Base-by-base conservation (phyloP, 1,140 invertebrate species). In the Atopsyche davidsoni region DNA sequence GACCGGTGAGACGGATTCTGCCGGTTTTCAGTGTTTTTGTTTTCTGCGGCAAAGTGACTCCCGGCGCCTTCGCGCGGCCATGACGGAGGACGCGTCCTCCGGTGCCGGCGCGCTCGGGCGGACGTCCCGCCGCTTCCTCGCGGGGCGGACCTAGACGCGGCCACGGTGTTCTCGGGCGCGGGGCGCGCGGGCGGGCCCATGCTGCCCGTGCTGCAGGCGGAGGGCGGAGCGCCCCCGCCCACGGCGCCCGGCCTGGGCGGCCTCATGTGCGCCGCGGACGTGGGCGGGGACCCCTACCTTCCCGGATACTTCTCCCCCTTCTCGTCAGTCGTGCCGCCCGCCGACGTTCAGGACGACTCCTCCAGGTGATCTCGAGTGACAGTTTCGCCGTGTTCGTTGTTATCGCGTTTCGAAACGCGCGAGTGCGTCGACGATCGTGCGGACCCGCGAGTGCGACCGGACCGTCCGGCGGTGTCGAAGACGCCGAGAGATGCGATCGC, bases 211-310 rank as follows among this genome's bases (percentile, higher is more conserved):
- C 28, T 39, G 36, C 42, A 46, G 47, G 47, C 41, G 14, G 53
- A 46, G 42, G 46, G 23, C 22, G 46, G 28, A 11, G 40, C 44
- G 4, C 22, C 46, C 24, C 38, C 39, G 40, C 21, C 43, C 19
- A 32, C 44, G 4, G 31, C 46, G 17, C 23, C 34, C 35, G 43
- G 32, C 18, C 50, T 48, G 25, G 34, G 17, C 23, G 52, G 35
- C 9, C 41, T 48, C 11, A 39, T 46, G 6, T 56, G 48, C 45
- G 44, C 53, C 14, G 53, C 53, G 19, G 53, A 51, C 18, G 53
- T 56, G n/a, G 53, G 44, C 36, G 53, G 39, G 7, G 53, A 43
- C 17, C 34, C 44, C 17, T 47, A 46, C 39, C 48, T 56, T n/a
- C 48, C 43, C 11, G 38, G 38, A 3, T 56, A 46, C 31, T 56